A percentile compares a stretch with the other conserved stretches of the same genome.
These are phyloP conservation scores for Pseudocheirus occidentalis DNA, from an alignment of 2,797 vertebrate genomes.

Conservation along the genomic window DNA sequence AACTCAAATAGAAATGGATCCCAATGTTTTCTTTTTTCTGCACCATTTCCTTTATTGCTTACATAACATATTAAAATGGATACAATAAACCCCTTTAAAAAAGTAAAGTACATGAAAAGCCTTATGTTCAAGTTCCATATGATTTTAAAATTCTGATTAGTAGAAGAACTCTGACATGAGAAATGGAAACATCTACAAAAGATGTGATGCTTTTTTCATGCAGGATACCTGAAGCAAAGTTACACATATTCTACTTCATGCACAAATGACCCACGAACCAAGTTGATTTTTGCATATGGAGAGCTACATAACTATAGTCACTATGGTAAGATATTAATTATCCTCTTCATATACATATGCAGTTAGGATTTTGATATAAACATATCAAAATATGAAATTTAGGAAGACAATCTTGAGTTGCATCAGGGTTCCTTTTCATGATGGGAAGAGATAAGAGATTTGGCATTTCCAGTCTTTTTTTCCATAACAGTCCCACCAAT, in stretches of 20 bases:
- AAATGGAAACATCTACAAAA: slow-evolving; percentile 75
- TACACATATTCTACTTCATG: slow-evolving; percentile 54
- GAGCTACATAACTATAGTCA: slow-evolving; percentile 42
- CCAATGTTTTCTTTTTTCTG: too few species aligned
- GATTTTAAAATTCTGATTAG: slow-evolving; percentile 73
- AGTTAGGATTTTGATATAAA: slow-evolving; percentile 55
- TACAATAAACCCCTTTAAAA: slow-evolving; percentile 76
- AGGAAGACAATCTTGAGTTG: slow-evolving; percentile 64
- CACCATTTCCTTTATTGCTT: too few species aligned
- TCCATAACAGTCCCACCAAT: neutral
- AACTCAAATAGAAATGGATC: neutral
- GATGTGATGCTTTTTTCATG: slow-evolving; percentile 67
- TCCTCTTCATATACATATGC: slow-evolving; percentile 67
- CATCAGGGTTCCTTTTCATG: slow-evolving; percentile 53
- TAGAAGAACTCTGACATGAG: slow-evolving; percentile 66
- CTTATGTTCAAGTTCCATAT: slow-evolving; percentile 76
- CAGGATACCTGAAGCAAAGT: slow-evolving; percentile 73
- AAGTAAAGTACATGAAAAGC: slow-evolving; percentile 86
- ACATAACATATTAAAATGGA: neutral
- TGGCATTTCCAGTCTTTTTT: slow-evolving; percentile 82
- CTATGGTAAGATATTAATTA: slow-evolving; percentile 34
- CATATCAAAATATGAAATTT: slow-evolving; percentile 65
- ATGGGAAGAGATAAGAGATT: slow-evolving; percentile 58
- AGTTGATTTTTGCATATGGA: slow-evolving; percentile 58
- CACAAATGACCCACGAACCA: slow-evolving; percentile 59